Evolutionary conservation across 2,797 vertebrate species (phyloP).

Genomic region (Oreochromis grahami): DNA sequence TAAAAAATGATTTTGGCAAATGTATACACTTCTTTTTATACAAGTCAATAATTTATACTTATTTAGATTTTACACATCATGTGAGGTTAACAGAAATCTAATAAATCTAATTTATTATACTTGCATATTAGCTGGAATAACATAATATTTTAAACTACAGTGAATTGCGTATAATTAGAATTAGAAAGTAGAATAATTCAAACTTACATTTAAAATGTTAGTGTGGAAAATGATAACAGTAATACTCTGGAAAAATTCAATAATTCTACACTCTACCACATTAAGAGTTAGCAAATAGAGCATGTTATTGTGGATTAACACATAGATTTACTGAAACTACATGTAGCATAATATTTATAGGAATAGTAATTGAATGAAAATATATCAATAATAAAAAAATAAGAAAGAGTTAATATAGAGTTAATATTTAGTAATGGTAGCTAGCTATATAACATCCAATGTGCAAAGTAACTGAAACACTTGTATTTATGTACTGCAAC

Average conservation of each 20-base stretch:
- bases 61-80: not conserved
- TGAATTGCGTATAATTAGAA: not conserved
- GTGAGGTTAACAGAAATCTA: not conserved
- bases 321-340: not conserved
- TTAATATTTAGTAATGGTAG: not conserved
- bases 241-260: not conserved
- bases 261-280: not conserved
- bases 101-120: not conserved
- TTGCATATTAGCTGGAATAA: not conserved
- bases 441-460: not conserved
- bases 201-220: not conserved
- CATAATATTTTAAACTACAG: not conserved
- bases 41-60: not conserved
- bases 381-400: not conserved
- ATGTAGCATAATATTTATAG: not conserved
- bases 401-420: not conserved
- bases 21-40: not conserved
- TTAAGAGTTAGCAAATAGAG: not conserved
- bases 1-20: not conserved
- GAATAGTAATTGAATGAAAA: not conserved
- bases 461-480: not conserved
- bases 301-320: not conserved
- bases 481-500: not conserved
- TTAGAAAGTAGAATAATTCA: not conserved
- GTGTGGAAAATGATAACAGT: not conserved